Evolutionary conservation across 2,888 invertebrate genomes (phyloP).

Genomic region (Lucinisca nassula): DNA sequence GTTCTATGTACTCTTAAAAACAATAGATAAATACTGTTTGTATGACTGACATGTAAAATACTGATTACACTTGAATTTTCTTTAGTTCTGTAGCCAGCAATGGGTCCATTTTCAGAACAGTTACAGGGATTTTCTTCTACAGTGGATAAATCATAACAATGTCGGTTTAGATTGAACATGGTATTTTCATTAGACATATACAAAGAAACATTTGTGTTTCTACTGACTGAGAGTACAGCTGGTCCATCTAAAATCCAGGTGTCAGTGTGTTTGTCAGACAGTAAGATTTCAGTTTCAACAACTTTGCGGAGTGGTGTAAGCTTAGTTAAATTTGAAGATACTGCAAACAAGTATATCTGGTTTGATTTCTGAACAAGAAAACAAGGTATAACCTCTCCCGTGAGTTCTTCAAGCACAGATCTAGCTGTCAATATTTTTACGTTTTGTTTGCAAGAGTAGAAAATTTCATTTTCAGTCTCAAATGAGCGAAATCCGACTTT

Average conservation of each 20-base stretch:
- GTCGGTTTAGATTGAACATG: neutral
- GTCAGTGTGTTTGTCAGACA: neutral
- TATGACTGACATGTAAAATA: neutral
- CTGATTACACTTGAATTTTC: neutral
- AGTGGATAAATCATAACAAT: neutral
- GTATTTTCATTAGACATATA: neutral
- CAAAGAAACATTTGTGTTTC: neutral
- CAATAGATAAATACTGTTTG: neutral
- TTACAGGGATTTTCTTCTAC: neutral
- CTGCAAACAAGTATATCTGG: neutral
- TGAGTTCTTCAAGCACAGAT: constrained; percentile 3
- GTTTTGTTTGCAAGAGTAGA: constrained; percentile 19
- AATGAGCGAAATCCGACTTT: neutral
- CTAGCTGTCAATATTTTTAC: constrained; percentile 23
- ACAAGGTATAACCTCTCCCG: constrained; percentile 9
- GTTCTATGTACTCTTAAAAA: neutral
- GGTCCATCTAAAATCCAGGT: constrained; percentile 9
- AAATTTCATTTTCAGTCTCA: neutral
- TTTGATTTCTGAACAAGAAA: neutral
- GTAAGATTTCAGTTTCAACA: neutral
- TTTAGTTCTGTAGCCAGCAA: no score
- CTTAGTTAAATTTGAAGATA: neutral
- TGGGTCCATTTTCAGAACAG: no score
- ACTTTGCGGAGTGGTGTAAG: constrained; percentile 20
- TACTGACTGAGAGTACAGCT: neutral